Conservation (phyloP, 2,113 vertebrate genomes). For the Daphoenositta chrysoptera region DNA sequence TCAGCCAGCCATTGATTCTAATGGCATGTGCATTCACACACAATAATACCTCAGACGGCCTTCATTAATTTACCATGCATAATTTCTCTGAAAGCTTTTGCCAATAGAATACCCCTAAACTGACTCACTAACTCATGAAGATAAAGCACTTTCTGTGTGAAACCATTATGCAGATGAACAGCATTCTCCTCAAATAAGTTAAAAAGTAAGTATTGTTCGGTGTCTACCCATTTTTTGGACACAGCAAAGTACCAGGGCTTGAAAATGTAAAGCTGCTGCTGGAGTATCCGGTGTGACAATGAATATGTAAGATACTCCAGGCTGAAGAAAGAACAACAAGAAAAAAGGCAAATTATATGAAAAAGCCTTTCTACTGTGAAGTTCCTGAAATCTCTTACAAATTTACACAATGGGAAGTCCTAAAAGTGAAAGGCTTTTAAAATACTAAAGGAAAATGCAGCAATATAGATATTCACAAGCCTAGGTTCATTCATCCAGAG, state of each 20-base stretch:
- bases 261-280: slow-evolving; percentile 11
- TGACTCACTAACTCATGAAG: slow-evolving; percentile 63
- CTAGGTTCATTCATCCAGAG: not conserved
- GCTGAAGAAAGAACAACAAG: not conserved
- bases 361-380: slow-evolving; percentile 24
- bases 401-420: slow-evolving; percentile 20
- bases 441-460: not conserved
- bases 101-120: slow-evolving; percentile 71
- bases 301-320: slow-evolving; percentile 29
- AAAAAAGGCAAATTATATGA: slow-evolving; percentile 1
- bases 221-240: not conserved
- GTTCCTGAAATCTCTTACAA: slow-evolving; percentile 16
- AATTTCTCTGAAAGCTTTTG: slow-evolving; percentile 79
- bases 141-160: slow-evolving; percentile 68
- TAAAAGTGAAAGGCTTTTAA: slow-evolving; percentile 14
- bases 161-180: slow-evolving; percentile 51
- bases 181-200: slow-evolving; percentile 57
- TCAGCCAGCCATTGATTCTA: slow-evolving; percentile 69
- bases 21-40: slow-evolving; percentile 71
- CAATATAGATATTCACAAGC: slow-evolving; percentile 1
- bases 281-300: slow-evolving; percentile 33
- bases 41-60: slow-evolving; percentile 61
- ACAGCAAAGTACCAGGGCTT: not conserved
- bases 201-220: slow-evolving; percentile 23
- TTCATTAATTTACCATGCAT: slow-evolving; percentile 79